phyloP scores from a whole-genome alignment of 1,140 invertebrate species.

The Drosophila erecta region DNA sequence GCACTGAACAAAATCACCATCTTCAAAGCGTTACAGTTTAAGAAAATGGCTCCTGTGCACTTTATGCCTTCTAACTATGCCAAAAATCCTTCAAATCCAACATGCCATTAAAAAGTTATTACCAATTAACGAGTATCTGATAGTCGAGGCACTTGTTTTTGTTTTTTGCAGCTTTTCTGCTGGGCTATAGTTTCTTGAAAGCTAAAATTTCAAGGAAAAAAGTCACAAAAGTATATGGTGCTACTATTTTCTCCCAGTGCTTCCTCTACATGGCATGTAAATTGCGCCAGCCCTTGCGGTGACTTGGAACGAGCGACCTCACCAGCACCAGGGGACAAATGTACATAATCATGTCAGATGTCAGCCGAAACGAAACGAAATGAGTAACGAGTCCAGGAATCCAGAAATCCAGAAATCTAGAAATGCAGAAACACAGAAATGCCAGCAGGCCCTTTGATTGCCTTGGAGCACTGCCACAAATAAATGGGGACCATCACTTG shows the following conservation, averaged over 20 bases:
- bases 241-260: constrained; percentile 1
- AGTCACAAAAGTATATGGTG: too few species aligned
- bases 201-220: too few species aligned
- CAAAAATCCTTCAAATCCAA: too few species aligned
- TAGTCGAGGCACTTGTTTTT: too few species aligned
- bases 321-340: constrained; percentile 67
- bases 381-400: constrained; percentile 38
- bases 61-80: too few species aligned
- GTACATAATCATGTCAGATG: constrained; percentile 81
- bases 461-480: constrained; percentile 32
- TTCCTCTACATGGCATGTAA: constrained; percentile 46
- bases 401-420: not conserved
- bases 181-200: not conserved
- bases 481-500: constrained; percentile 72
- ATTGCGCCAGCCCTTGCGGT: constrained; percentile 59
- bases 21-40: too few species aligned
- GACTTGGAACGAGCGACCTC: constrained; percentile 22
- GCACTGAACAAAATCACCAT: constrained; percentile 3
- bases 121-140: too few species aligned
- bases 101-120: too few species aligned
- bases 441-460: constrained; percentile 63
- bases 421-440: constrained; percentile 24
- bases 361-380: constrained; percentile 68
- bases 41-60: too few species aligned
- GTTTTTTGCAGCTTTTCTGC: too few species aligned